These are phyloP conservation scores for Caenorhabditis japonica DNA, from an alignment of 2,888 invertebrate genomes.

Conservation along the genomic window DNA sequence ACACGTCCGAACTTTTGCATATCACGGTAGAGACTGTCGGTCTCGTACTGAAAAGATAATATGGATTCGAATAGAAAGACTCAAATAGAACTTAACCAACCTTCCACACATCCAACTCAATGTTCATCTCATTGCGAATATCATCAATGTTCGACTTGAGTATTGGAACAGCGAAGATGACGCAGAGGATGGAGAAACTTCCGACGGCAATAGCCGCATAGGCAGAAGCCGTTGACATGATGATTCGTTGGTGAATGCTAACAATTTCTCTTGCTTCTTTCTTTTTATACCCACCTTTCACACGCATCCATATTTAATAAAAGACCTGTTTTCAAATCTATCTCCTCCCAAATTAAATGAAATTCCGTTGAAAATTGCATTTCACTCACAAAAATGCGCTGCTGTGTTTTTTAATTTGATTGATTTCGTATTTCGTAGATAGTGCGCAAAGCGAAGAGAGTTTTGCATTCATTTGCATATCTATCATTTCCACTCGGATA, in stretches of 20 bases:
- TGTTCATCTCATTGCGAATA: constrained; percentile 62
- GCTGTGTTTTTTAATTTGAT: constrained; percentile 50
- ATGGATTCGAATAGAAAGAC: background rate
- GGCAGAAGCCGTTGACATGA: constrained; percentile 47
- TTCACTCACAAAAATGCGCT: background rate
- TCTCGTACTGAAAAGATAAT: constrained; percentile 43
- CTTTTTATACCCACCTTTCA: constrained; percentile 8
- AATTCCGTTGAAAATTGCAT: constrained; percentile 1
- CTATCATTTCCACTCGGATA: constrained; percentile 33
- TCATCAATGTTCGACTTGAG: constrained; percentile 59
- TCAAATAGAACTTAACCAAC: background rate
- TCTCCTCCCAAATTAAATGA: constrained; percentile 18
- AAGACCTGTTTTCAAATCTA: constrained; percentile 28
- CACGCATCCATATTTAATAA: too few relatives aligned
- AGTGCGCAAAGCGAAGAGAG: constrained; percentile 9
- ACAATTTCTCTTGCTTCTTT: background rate
- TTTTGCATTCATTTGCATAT: constrained; percentile 30
- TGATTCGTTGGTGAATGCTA: too few relatives aligned
- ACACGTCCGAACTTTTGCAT: constrained; percentile 62
- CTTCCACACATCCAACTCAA: constrained; percentile 68
- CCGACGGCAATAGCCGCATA: constrained; percentile 59
- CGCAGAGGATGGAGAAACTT: constrained; percentile 49
- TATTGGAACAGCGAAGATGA: constrained; percentile 57
- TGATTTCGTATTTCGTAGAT: constrained; percentile 5
- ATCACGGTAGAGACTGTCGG: constrained; percentile 58